These are phyloP conservation scores for Pristionchus maxplancki DNA, from an alignment of 2,888 invertebrate species.

Conservation along the genomic window DNA sequence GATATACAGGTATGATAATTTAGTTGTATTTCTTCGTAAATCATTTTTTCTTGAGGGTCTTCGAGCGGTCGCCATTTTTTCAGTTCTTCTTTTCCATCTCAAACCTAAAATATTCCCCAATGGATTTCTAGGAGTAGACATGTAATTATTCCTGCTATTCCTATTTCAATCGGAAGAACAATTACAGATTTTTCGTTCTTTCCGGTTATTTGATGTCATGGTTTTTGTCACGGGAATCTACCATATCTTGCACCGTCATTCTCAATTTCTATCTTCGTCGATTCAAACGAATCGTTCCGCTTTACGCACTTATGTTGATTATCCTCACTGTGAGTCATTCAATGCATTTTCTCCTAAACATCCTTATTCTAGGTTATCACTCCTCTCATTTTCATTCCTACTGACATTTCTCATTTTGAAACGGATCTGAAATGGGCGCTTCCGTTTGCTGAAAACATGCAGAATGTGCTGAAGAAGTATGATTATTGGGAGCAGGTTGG, in stretches of 20 bases:
- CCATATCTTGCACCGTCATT: background rate
- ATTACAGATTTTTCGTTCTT: conserved; percentile 57
- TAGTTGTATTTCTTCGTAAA: background rate
- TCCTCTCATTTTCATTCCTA: conserved; percentile 23
- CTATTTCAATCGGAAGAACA: no score
- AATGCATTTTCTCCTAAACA: background rate
- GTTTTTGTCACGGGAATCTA: conserved; percentile 50
- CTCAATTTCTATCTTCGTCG: conserved; percentile 29
- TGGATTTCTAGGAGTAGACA: conserved; percentile 57
- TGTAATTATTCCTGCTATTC: conserved; percentile 53
- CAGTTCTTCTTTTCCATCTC: conserved; percentile 55
- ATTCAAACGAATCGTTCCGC: conserved; percentile 33
- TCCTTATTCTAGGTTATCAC: background rate
- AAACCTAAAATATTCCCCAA: conserved; percentile 54
- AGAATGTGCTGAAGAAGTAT: conserved; percentile 22
- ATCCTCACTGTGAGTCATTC: background rate
- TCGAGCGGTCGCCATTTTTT: conserved; percentile 54
- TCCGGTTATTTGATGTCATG: conserved; percentile 57
- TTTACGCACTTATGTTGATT: background rate
- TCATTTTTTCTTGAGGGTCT: conserved; percentile 52
- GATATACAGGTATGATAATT: background rate
- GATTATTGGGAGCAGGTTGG: conserved; percentile 26
- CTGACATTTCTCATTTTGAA: background rate
- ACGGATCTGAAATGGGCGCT: conserved; percentile 26
- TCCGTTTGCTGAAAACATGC: conserved; percentile 29